These are phyloP conservation scores for Eupleurogrammus muticus DNA, from an alignment of 2,797 vertebrate genomes.

Conservation along the genomic window DNA sequence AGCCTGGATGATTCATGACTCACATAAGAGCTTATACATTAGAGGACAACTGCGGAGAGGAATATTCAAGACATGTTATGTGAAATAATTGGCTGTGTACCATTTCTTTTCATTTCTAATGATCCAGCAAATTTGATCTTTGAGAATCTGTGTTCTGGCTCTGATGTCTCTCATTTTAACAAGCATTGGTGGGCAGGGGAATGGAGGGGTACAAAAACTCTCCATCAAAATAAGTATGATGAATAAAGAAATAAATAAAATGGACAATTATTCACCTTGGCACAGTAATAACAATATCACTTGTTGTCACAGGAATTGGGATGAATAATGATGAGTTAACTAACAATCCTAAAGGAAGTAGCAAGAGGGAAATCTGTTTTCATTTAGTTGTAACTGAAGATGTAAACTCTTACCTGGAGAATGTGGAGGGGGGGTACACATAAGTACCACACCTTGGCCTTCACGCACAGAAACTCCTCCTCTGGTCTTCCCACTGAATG, in stretches of 20 bases:
- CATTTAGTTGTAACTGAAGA: neutral
- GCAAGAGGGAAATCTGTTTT: neutral
- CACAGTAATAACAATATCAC: constrained; percentile 9
- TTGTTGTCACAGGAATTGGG: constrained; percentile 14
- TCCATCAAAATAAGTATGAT: constrained; percentile 35
- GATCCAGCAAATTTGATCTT: constrained; percentile 73
- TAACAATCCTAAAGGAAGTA: constrained; percentile 9
- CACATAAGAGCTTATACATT: constrained; percentile 53
- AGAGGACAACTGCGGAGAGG: constrained; percentile 45
- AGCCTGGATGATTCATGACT: constrained; percentile 63
- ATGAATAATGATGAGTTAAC: constrained; percentile 28
- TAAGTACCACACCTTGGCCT: constrained; percentile 96
- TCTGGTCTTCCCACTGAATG: constrained; percentile 90
- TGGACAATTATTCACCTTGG: constrained; percentile 23
- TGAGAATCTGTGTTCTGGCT: constrained; percentile 37
- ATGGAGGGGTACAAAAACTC: constrained; percentile 8
- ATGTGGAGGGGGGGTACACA: constrained; percentile 94
- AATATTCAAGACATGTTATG: constrained; percentile 40
- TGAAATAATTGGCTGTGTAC: constrained; percentile 68
- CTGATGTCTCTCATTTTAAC: constrained; percentile 34
- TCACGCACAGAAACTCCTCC: constrained; percentile 94
- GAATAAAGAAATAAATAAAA: constrained; percentile 31
- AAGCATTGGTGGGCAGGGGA: constrained; percentile 28
- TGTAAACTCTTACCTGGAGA: constrained; percentile 89
- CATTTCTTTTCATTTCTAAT: constrained; percentile 76